phyloP scores from a whole-genome alignment of 2,888 invertebrate genomes.

The Cheilosia vernalis region DNA sequence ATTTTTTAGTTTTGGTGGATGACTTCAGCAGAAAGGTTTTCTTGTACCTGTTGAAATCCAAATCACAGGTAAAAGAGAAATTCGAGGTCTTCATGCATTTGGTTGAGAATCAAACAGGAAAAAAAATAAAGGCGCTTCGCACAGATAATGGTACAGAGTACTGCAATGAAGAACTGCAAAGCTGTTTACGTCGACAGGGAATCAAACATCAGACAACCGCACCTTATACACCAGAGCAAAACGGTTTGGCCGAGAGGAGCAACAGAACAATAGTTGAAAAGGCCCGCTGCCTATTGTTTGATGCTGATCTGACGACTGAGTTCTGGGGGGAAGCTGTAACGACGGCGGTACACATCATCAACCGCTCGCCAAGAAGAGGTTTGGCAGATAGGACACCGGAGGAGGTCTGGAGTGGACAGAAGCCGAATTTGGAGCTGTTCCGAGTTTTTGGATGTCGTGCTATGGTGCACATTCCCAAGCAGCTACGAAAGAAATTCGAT shows the following conservation, averaged over 20 bases:
- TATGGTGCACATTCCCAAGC: slow-evolving; percentile 59
- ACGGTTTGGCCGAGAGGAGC: slow-evolving; percentile 52
- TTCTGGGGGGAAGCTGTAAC: slow-evolving; percentile 76
- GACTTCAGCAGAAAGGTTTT: slow-evolving; percentile 46
- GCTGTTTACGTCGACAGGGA: slow-evolving; percentile 2
- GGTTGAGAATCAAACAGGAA: slow-evolving; percentile 67
- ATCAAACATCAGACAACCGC: slow-evolving; percentile 17
- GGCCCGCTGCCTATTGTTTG: slow-evolving; percentile 72
- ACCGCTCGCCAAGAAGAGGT: slow-evolving; percentile 46
- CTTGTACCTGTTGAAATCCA: slow-evolving; percentile 29
- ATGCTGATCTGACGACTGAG: slow-evolving; percentile 52
- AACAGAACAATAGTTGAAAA: slow-evolving; percentile 73
- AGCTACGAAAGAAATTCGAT: slow-evolving; percentile 40
- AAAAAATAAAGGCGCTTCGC: slow-evolving; percentile 29
- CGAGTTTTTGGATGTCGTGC: slow-evolving; percentile 21
- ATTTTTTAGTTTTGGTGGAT: slow-evolving; percentile 78
- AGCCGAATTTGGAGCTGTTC: slow-evolving; percentile 17
- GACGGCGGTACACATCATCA: slow-evolving; percentile 74
- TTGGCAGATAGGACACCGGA: slow-evolving; percentile 24
- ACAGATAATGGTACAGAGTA: slow-evolving; percentile 40
- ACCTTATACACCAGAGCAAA: slow-evolving; percentile 44
- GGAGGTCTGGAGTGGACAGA: slow-evolving; percentile 14
- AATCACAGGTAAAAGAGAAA: slow-evolving; percentile 46
- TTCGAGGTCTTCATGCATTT: slow-evolving; percentile 57
- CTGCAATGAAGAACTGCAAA: slow-evolving; percentile 2